Conservation (phyloP, 2,797 vertebrate species). For the Gallirallus australis region DNA sequence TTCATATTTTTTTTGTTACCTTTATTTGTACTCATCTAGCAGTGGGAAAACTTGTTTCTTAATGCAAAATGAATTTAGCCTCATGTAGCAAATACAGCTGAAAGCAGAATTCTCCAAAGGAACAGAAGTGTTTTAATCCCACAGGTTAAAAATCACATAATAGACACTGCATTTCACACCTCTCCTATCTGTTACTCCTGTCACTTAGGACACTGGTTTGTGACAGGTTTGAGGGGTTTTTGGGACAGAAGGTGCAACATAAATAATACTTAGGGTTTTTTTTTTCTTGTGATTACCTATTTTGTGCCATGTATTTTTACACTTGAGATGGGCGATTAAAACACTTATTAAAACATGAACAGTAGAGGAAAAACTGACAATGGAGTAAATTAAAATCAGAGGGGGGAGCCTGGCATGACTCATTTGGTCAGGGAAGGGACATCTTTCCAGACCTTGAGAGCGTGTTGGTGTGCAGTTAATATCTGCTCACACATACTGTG, state of each 20-base stretch:
- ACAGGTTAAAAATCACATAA: not conserved
- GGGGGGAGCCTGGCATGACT: fast-evolving
- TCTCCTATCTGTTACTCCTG: not conserved
- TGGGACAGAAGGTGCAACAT: not conserved
- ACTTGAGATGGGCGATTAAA: not conserved
- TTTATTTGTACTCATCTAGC: not conserved
- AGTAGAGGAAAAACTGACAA: not conserved
- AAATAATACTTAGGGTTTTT: fast-evolving
- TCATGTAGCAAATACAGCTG: not conserved
- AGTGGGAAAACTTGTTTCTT: not conserved
- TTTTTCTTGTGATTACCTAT: not conserved
- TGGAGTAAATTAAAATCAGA: not conserved
- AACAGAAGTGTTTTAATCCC: not conserved
- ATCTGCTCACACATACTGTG: not conserved
- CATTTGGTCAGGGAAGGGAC: not conserved
- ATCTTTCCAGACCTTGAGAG: not conserved
- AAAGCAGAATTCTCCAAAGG: not conserved
- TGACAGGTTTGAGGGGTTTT: not conserved
- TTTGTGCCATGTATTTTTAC: conserved; percentile 16
- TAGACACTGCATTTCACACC: not conserved
- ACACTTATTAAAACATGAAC: not conserved
- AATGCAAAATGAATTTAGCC: not conserved
- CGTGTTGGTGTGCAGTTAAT: not conserved
- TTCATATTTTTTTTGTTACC: not conserved
- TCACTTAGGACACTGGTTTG: not conserved